Percentiles rank a stretch among this genome's conserved stretches.
Conservation (phyloP, 2,113 vertebrate species). For the Oryzias curvinotus region DNA sequence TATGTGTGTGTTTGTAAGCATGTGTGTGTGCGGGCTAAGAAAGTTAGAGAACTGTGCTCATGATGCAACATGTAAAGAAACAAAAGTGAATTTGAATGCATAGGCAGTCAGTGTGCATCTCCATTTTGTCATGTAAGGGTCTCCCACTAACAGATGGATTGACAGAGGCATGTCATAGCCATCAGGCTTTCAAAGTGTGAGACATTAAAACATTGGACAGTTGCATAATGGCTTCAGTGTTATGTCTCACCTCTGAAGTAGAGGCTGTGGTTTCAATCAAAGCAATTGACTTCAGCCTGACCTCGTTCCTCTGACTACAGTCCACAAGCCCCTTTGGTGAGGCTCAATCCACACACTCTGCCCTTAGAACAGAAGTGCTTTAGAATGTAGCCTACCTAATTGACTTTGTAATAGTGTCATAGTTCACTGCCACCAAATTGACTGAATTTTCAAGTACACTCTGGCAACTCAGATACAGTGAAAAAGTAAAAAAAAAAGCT, state of each 20-base stretch:
- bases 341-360: conserved; percentile 31
- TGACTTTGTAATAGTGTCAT: conserved; percentile 66
- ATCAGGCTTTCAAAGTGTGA: conserved; percentile 4
- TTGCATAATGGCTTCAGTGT: conserved; percentile 35
- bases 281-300: conserved; percentile 60
- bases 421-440: conserved; percentile 62
- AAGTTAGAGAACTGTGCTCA: conserved; percentile 8
- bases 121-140: conserved; percentile 13
- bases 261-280: conserved; percentile 55
- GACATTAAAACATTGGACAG: conserved; percentile 7
- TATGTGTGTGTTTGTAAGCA: no score
- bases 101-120: neutral
- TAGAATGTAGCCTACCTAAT: conserved; percentile 51
- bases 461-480: conserved; percentile 32
- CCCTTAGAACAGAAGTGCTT: conserved; percentile 32
- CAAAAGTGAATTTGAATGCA: conserved; percentile 9
- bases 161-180: conserved; percentile 7
- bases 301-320: conserved; percentile 41
- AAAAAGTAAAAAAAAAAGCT: conserved; percentile 18
- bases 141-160: conserved; percentile 20
- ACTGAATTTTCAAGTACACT: conserved; percentile 50
- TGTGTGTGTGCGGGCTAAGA: no score
- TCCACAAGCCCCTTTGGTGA: conserved; percentile 27
- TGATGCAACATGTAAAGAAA: conserved; percentile 27
- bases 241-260: conserved; percentile 42